A percentile compares a stretch with the other conserved stretches of the same genome.
Conservation (phyloP, 1,140 invertebrate species). For the Scaptomyza pallida region DNA sequence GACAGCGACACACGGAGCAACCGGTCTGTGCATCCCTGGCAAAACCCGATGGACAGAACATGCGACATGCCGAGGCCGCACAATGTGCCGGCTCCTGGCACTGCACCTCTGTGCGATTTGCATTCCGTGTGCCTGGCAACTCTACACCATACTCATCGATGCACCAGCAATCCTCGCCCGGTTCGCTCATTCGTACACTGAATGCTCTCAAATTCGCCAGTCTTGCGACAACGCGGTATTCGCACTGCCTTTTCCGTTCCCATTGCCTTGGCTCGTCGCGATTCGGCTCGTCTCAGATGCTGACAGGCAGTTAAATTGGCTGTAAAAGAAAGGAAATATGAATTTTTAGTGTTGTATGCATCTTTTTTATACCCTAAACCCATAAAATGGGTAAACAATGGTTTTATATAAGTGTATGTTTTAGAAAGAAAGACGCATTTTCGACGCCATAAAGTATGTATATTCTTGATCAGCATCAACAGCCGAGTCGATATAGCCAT, state of each 20-base stretch:
- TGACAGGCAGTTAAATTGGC: conserved; percentile 88
- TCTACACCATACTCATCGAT: conserved; percentile 91
- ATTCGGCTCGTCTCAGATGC: conserved; percentile 87
- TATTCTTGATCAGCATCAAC: no score
- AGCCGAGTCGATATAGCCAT: no score
- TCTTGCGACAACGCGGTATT: conserved; percentile 88
- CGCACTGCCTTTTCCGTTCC: conserved; percentile 80
- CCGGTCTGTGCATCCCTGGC: conserved; percentile 86
- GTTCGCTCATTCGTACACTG: conserved; percentile 89
- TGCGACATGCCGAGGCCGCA: conserved; percentile 92
- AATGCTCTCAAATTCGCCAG: conserved; percentile 90
- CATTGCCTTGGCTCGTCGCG: conserved; percentile 79
- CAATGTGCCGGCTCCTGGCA: conserved; percentile 89
- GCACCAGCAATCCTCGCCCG: conserved; percentile 90
- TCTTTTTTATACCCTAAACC: no score
- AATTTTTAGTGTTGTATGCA: no score
- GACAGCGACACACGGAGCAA: conserved; percentile 91
- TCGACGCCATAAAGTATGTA: no score
- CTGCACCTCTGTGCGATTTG: conserved; percentile 87
- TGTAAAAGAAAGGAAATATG: conserved; percentile 50
- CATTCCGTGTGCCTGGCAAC: conserved; percentile 89
- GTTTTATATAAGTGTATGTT: no score
- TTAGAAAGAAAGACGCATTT: no score
- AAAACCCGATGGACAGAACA: conserved; percentile 94
- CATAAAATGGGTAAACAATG: no score